Evolutionary conservation across 2,797 vertebrate genomes (phyloP).

Genomic region (Bufotes viridis): DNA sequence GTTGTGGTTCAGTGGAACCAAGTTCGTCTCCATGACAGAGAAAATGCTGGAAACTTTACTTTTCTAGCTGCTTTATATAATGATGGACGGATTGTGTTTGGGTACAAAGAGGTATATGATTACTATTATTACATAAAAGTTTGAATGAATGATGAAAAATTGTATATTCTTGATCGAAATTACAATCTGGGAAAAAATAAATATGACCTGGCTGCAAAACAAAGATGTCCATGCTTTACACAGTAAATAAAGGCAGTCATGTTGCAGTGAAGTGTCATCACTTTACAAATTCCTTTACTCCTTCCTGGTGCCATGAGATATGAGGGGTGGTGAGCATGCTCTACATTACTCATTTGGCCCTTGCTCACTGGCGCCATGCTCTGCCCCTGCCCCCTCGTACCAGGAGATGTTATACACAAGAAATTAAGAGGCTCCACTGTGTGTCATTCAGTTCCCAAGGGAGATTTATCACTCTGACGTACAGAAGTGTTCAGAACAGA

Average conservation of each 20-base stretch:
- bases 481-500: neutral
- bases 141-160: neutral
- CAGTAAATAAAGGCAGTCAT: neutral
- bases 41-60: conserved; percentile 86
- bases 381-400: conserved; percentile 29
- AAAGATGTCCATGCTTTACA: neutral
- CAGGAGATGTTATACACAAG: conserved; percentile 39
- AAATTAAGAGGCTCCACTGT: neutral
- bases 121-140: neutral
- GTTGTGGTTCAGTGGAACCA: conserved; percentile 96
- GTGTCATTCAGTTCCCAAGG: conserved; percentile 24
- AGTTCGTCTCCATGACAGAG: conserved; percentile 87
- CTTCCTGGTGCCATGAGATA: conserved; percentile 11
- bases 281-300: conserved; percentile 20
- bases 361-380: neutral
- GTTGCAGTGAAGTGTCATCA: neutral
- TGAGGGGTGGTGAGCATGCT: neutral
- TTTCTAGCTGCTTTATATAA: conserved; percentile 89
- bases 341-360: conserved; percentile 42
- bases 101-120: conserved; percentile 86
- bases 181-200: neutral
- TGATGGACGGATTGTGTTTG: conserved; percentile 88
- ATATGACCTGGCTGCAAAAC: neutral
- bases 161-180: neutral
- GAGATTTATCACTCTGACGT: conserved; percentile 23